Evolutionary conservation across 1,140 invertebrate genomes (phyloP).

Genomic region (Calliphora vicina): DNA sequence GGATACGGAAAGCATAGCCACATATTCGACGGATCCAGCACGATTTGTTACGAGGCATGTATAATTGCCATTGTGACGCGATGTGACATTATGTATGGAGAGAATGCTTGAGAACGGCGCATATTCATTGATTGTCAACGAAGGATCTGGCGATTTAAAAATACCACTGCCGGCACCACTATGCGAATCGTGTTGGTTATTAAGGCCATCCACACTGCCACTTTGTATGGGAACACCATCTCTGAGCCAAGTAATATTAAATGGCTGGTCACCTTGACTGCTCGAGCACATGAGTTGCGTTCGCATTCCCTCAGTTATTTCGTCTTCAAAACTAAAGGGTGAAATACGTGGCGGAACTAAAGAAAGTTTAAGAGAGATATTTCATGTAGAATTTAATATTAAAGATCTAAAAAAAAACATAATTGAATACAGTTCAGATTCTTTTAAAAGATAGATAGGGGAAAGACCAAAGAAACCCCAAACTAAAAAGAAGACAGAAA

Average conservation of each 20-base stretch:
- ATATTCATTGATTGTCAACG: slow-evolving; percentile 61
- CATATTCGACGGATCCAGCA: slow-evolving; percentile 68
- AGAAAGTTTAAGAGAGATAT: not conserved
- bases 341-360: slow-evolving; percentile 72
- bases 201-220: slow-evolving; percentile 10
- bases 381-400: slow-evolving; percentile 17
- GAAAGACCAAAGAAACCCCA: not conserved
- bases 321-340: slow-evolving; percentile 71
- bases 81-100: slow-evolving; percentile 70
- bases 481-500: not conserved
- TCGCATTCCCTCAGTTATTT: slow-evolving; percentile 76
- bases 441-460: not conserved
- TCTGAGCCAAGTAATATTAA: slow-evolving; percentile 75
- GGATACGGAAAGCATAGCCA: slow-evolving; percentile 72
- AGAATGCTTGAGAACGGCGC: slow-evolving; percentile 67
- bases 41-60: slow-evolving; percentile 72
- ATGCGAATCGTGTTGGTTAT: not conserved
- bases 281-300: slow-evolving; percentile 81
- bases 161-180: not conserved
- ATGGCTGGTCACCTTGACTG: slow-evolving; percentile 77
- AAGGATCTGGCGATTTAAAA: slow-evolving; percentile 46
- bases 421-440: slow-evolving; percentile 5
- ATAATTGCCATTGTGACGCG: slow-evolving; percentile 72
- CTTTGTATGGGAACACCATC: slow-evolving; percentile 63
- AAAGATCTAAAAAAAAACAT: slow-evolving; percentile 61